These are phyloP conservation scores for Podargus strigoides DNA, from an alignment of 2,797 vertebrate genomes.

Conservation along the genomic window DNA sequence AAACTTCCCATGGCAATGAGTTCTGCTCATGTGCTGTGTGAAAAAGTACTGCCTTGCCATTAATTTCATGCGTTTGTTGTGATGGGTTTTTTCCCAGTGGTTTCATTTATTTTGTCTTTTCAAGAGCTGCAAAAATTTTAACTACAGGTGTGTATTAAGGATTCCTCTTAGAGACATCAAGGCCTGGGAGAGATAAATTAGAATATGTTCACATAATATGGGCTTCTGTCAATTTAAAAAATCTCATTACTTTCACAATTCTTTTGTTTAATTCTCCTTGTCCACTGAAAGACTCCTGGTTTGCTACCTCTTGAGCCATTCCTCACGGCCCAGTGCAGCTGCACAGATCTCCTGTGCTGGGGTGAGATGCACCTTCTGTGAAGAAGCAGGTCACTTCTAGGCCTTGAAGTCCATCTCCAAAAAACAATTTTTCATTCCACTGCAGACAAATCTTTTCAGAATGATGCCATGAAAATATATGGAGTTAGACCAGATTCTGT, in stretches of 20 bases:
- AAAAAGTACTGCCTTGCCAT: background rate
- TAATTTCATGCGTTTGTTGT: background rate
- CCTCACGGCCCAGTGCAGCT: background rate
- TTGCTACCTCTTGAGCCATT: background rate
- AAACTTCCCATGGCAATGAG: background rate
- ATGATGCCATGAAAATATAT: background rate
- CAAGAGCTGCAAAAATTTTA: background rate
- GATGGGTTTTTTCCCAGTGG: background rate
- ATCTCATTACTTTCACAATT: background rate
- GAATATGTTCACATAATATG: background rate
- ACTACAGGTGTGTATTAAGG: background rate
- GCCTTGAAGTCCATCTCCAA: background rate
- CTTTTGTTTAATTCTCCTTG: background rate
- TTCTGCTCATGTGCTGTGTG: background rate
- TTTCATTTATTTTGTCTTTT: background rate
- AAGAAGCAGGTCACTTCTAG: background rate
- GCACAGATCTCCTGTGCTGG: background rate
- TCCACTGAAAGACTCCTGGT: background rate
- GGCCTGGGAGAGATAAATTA: background rate
- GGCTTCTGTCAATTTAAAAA: background rate
- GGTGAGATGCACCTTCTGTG: background rate
- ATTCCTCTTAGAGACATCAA: background rate
- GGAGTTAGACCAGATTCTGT: background rate
- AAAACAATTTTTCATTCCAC: background rate
- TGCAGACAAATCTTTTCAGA: background rate